Conservation (phyloP, 2,888 invertebrate species). For the Malacosoma neustria region DNA sequence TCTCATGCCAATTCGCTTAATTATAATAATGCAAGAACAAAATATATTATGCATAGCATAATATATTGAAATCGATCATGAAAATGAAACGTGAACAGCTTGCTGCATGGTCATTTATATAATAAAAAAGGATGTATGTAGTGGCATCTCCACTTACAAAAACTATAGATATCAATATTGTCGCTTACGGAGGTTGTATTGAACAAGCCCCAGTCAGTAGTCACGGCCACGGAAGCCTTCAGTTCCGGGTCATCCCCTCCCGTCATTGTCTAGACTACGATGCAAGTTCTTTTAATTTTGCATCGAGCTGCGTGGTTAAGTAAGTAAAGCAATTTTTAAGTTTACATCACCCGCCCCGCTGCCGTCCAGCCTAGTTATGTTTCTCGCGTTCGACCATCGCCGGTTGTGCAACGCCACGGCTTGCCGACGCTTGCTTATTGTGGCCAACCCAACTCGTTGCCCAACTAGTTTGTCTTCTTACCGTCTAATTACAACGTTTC, state of each 20-base stretch:
- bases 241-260: conserved; percentile 61
- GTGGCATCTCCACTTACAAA: no score
- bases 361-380: conserved; percentile 71
- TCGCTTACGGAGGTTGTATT: conserved; percentile 4
- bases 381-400: conserved; percentile 70
- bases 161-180: no score
- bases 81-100: not conserved
- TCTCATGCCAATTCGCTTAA: conserved; percentile 11
- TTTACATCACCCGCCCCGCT: conserved; percentile 61
- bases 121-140: no score
- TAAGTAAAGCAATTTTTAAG: conserved; percentile 72
- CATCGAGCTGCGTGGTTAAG: conserved; percentile 60
- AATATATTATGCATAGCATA: not conserved
- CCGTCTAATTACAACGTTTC: conserved; percentile 60
- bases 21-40: not conserved
- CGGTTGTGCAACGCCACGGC: conserved; percentile 62
- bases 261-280: conserved; percentile 37
- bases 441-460: conserved; percentile 58
- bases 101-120: no score
- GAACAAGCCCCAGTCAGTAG: conserved; percentile 22
- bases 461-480: conserved; percentile 64
- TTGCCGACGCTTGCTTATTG: conserved; percentile 70
- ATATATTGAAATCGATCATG: not conserved
- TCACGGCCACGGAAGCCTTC: conserved; percentile 42
- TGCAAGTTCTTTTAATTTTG: conserved; percentile 56